phyloP scores from a whole-genome alignment of 2,113 vertebrate species.

The Prietella phreatophila region DNA sequence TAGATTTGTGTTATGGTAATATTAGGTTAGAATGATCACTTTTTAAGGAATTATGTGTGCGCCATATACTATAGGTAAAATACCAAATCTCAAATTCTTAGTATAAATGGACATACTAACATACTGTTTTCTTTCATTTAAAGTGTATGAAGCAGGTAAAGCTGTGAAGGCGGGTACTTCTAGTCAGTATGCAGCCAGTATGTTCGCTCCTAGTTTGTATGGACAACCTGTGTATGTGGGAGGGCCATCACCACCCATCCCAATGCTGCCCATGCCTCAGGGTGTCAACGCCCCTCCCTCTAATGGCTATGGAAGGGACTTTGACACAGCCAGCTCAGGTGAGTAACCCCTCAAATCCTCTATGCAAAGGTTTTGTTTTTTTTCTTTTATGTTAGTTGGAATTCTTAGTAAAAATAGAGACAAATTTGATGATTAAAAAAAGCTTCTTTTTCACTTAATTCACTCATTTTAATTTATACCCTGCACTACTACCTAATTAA shows the following conservation, averaged over 20 bases:
- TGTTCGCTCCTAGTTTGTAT: slow-evolving; percentile 78
- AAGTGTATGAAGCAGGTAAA: slow-evolving; percentile 90
- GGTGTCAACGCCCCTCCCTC: slow-evolving; percentile 36
- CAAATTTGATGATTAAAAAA: not conserved
- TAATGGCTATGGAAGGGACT: slow-evolving; percentile 76
- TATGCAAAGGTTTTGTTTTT: not conserved
- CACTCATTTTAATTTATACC: no score
- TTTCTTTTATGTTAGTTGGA: not conserved
- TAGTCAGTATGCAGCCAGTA: slow-evolving; percentile 73
- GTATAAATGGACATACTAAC: not conserved
- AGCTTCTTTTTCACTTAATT: no score
- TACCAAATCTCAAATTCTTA: not conserved
- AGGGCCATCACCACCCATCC: slow-evolving; percentile 60
- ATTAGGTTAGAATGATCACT: not conserved
- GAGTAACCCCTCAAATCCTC: not conserved
- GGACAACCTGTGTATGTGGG: slow-evolving; percentile 70
- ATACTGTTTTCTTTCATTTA: not conserved
- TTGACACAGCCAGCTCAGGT: slow-evolving; percentile 83
- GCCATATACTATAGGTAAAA: not conserved
- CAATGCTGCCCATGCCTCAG: slow-evolving; percentile 74
- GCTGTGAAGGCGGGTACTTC: slow-evolving; percentile 78
- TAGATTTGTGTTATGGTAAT: not conserved
- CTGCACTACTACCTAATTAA: not conserved
- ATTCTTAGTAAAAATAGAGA: not conserved
- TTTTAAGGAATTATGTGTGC: not conserved